Evolutionary conservation across 2,113 vertebrate genomes (phyloP), one percentile per base, ranked within the genome.

Genomic region (Halcyon senegalensis): DNA sequence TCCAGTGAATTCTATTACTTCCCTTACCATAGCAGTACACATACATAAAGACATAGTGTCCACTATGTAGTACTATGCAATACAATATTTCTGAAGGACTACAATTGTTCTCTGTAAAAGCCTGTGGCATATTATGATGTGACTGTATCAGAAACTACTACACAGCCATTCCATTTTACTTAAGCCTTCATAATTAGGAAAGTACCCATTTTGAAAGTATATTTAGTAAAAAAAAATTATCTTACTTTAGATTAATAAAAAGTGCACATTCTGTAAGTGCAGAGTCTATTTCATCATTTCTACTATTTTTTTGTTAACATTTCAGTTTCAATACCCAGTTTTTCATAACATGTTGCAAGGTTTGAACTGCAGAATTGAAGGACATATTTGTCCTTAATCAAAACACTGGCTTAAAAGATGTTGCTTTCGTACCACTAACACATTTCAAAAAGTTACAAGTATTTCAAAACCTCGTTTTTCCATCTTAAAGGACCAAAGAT

Each of bases 61-160:
- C 48, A 53, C 58, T 66, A 31, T 35, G 59, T 70, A 1, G 1
- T 72, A 53, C 43, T 67, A 58, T 25, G 56, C 41, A 92, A 75
- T 79, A 64, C 12, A 93, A 15, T 58, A 92, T 76, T 94, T 94
- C 86, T 87, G 69, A 90, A 95, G 55, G 76, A 91, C 58, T 79
- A 16, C 25, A 92, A 64, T 3, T 77, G 72, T 68, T 91, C 66
- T 76, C 86, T 92, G 56, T 5, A 3, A 70, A 77, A 96, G 85
- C 51, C 86, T 94, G 84, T 84, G 66, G 58, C 41, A 25, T 41
- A 16, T 81, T 92, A 77, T 37, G 35, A 44, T 92, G 37, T 86
- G 64, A 72, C 62, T 93, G 64, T 33, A 86, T 56, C 43, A 82
- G 60, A 88, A 77, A 78, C 56, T 93, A 88, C 72, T 62, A 80